A percentile compares a stretch with the other conserved stretches of the same genome.
Conservation (phyloP, 2,113 vertebrate species). For the Burhinus oedicnemus region DNA sequence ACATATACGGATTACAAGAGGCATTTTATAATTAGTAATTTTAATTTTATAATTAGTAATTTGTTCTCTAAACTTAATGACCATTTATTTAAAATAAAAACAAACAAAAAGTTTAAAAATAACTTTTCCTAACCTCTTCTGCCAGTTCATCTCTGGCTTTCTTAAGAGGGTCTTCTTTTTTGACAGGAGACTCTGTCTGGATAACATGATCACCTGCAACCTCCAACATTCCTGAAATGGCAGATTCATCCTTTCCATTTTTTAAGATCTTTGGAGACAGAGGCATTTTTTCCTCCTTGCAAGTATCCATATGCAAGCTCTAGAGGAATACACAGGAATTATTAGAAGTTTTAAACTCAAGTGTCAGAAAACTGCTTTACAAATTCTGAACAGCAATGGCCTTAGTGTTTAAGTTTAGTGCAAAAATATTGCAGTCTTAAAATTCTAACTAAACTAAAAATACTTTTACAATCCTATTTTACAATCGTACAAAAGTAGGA, state of each 20-base stretch:
- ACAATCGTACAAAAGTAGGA: not conserved
- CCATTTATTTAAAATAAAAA: not conserved
- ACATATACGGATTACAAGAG: not conserved
- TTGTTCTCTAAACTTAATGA: not conserved
- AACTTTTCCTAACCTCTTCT: constrained; percentile 69
- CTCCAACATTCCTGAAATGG: not conserved
- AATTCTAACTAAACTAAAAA: not conserved
- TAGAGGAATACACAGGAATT: constrained; percentile 5
- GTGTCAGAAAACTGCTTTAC: not conserved
- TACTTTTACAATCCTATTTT: not conserved
- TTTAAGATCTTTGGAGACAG: not conserved
- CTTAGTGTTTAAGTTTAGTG: not conserved
- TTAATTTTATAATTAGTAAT: not conserved
- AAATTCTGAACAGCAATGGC: not conserved
- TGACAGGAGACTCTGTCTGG: not conserved
- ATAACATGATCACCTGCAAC: not conserved
- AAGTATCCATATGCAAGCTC: not conserved
- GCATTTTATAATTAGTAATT: not conserved
- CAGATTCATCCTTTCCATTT: not conserved
- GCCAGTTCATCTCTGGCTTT: constrained; percentile 64
- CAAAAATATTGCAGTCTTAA: not conserved
- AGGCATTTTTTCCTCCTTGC: not conserved
- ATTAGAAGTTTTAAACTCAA: not conserved
- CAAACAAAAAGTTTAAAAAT: not conserved
- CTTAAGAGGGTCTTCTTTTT: not conserved